These are phyloP conservation scores for Pterophyllum scalare DNA, from an alignment of 2,113 vertebrate species.

Conservation along the genomic window DNA sequence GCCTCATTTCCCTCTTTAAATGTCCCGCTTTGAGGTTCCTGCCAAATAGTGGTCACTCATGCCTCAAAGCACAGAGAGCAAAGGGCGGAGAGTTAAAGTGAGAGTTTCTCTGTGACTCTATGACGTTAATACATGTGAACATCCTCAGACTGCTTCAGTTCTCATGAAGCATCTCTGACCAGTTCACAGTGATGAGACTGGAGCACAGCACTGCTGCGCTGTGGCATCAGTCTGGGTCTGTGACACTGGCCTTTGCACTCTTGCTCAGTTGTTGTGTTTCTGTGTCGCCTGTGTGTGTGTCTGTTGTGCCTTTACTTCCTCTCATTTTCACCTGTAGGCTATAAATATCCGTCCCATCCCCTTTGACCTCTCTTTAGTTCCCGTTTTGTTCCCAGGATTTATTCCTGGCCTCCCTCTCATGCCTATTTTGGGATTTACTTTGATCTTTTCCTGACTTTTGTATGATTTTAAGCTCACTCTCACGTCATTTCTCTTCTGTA, in stretches of 20 bases:
- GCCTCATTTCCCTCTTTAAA: rapidly evolving
- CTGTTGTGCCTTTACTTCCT: rapidly evolving
- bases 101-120: not conserved
- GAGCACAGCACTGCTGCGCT: too few species aligned
- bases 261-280: not conserved
- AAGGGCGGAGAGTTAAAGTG: rapidly evolving
- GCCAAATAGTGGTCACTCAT: rapidly evolving
- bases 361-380: too few species aligned
- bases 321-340: not conserved
- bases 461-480: not conserved
- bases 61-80: not conserved
- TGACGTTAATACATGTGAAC: too few species aligned
- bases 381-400: not conserved
- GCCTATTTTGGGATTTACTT: rapidly evolving
- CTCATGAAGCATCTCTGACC: too few species aligned
- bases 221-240: too few species aligned
- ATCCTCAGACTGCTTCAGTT: too few species aligned
- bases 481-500: not conserved
- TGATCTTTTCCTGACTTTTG: not conserved
- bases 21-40: not conserved
- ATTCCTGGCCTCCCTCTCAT: too few species aligned
- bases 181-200: too few species aligned
- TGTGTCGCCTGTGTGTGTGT: rapidly evolving
- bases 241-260: too few species aligned
- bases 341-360: too few species aligned